Conservation (phyloP, 2,797 vertebrate genomes). For the Sebastes cheni region DNA sequence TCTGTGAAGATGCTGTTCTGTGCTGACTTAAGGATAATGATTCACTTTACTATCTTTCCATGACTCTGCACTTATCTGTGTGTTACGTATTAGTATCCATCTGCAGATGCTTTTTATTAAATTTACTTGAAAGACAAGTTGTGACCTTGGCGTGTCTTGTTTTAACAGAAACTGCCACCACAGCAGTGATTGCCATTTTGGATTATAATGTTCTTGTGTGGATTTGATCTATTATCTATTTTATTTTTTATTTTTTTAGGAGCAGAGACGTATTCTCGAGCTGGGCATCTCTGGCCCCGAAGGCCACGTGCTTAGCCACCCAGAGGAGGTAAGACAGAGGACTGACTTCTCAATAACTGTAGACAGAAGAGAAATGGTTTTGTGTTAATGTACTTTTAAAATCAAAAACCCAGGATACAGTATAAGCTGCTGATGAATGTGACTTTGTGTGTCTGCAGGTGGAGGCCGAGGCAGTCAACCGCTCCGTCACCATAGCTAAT, state of each 20-base stretch:
- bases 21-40: no score
- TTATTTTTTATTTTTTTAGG: conserved; percentile 76
- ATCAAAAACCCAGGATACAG: not conserved
- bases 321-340: conserved; percentile 89
- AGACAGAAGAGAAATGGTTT: not conserved
- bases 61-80: no score
- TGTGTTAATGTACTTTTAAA: not conserved
- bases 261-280: conserved; percentile 94
- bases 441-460: conserved; percentile 80
- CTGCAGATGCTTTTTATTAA: no score
- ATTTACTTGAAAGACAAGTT: no score
- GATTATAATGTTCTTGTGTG: not conserved
- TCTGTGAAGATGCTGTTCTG: no score
- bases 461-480: conserved; percentile 97
- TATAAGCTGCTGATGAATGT: not conserved
- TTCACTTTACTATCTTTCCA: no score
- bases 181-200: not conserved
- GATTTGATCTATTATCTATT: not conserved
- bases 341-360: not conserved
- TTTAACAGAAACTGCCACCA: no score
- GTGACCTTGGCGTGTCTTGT: no score
- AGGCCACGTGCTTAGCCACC: conserved; percentile 95
- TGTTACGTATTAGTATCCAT: no score
- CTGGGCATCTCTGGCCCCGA: conserved; percentile 97
- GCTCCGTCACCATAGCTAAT: conserved; percentile 95